Evolutionary conservation across 2,113 vertebrate species (phyloP).

Genomic region (Scatophagus argus): DNA sequence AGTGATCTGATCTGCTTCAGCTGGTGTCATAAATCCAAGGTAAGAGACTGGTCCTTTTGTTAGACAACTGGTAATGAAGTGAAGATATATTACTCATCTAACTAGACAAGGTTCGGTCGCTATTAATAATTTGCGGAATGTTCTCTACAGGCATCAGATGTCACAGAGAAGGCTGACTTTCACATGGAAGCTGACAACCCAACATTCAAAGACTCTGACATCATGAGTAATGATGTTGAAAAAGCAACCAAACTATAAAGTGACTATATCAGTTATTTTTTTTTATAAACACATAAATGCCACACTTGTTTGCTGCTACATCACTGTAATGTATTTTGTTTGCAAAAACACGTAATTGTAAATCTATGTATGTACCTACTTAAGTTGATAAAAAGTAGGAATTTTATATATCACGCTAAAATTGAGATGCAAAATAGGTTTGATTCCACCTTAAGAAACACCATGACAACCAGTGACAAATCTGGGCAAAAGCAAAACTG

Average conservation of each 20-base stretch:
- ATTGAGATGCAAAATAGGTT: background rate
- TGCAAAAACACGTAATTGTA: background rate
- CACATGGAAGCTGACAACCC: constrained; percentile 58
- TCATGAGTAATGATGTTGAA: constrained; percentile 56
- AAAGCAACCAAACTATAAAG: constrained; percentile 73
- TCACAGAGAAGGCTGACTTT: constrained; percentile 61
- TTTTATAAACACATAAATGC: background rate
- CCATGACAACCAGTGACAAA: background rate
- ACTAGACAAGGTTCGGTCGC: background rate
- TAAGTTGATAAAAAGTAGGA: constrained; percentile 12
- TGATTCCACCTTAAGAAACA: background rate
- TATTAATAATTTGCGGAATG: background rate
- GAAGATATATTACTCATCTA: background rate
- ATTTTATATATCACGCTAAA: background rate
- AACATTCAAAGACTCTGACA: constrained; percentile 56
- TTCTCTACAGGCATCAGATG: constrained; percentile 61
- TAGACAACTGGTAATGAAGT: background rate
- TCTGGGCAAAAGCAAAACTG: background rate
- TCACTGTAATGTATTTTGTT: background rate
- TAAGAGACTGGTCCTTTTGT: constrained; percentile 42
- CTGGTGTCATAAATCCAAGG: constrained; percentile 66
- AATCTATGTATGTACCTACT: background rate
- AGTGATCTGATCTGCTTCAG: constrained; percentile 79
- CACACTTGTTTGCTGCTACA: background rate
- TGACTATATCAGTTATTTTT: background rate